phyloP scores from a whole-genome alignment of 2,113 vertebrate genomes.

The Notothenia coriiceps region DNA sequence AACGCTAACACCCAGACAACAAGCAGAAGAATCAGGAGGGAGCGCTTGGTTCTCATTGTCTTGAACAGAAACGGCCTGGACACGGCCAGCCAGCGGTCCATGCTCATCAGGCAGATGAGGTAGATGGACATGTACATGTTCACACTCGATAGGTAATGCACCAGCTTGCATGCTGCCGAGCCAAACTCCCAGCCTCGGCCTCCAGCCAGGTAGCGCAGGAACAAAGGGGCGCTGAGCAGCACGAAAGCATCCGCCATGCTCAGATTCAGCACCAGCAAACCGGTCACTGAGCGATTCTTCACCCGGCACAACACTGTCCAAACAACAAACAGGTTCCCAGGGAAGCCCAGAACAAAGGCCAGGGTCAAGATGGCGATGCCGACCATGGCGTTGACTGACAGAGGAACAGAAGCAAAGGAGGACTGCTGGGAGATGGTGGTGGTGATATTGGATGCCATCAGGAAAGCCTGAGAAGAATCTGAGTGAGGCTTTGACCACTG shows the following conservation, averaged over 20 bases:
- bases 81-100: conserved; percentile 87
- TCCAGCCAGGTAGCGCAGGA: conserved; percentile 82
- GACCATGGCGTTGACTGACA: conserved; percentile 15
- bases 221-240: conserved; percentile 88
- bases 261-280: conserved; percentile 88
- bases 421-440: neutral
- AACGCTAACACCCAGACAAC: conserved; percentile 86
- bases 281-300: conserved; percentile 86
- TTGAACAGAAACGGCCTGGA: conserved; percentile 82
- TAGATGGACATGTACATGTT: conserved; percentile 94
- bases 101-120: conserved; percentile 90
- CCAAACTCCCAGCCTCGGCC: conserved; percentile 87
- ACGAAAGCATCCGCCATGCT: conserved; percentile 86
- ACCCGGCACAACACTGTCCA: conserved; percentile 88
- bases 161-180: conserved; percentile 82
- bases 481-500: neutral
- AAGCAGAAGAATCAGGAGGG: conserved; percentile 81
- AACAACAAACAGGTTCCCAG: conserved; percentile 89
- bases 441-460: conserved; percentile 35
- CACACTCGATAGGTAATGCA: conserved; percentile 88
- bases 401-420: rapidly evolving
- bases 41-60: conserved; percentile 84
- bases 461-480: neutral
- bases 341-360: conserved; percentile 88
- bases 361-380: conserved; percentile 84